Evolutionary conservation across 2,888 invertebrate species (phyloP), one percentile per base, ranked within the genome.

Genomic region (Cyclophora albipunctata): DNA sequence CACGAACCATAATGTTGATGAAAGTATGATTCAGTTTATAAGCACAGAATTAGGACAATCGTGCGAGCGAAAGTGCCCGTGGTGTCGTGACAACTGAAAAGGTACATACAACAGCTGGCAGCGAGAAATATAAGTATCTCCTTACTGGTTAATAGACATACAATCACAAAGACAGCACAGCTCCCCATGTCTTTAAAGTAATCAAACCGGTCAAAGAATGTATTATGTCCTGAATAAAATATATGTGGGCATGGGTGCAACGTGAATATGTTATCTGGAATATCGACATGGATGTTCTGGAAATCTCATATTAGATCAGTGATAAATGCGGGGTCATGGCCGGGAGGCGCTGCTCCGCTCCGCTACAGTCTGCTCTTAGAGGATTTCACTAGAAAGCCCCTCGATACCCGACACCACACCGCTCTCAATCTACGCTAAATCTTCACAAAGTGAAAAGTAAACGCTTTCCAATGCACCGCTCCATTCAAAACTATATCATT

Each of bases 41-140:
- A 60, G 63, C 62, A 58, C 60, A 69, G 63, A 74, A 75, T 81
- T 78, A 73, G 81, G 78, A 63, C 79, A 70, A 61, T 80, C 84
- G 82, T 84, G 84, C 69, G 56, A 69, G 76, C 69, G 85, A 86
- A 86, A 86, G 84, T 79, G 68, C 62, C 70, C 69, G 61, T 64
- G 66, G 63, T 67, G 67, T 75, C 79, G 77, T 81, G 82, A 78
- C 76, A 68, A 37, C 37, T 37, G 37, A 5, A 4, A 37, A 37
- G 37, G 37, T 37, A 37, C 37, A 37, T 5, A 4, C 4, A 37
- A 37, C 20, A 20, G 20, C 20, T 20, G 37, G 37, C 2, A 4
- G 1, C 58, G 20, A 20, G 20, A 1, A 20, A 20, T 20, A 20
- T 20, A 20, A 20, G 20, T 20, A 20, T 20, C 20, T n/a, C n/a